Conservation (phyloP, 2,797 vertebrate species). For the Sphenopsis melanotis region DNA sequence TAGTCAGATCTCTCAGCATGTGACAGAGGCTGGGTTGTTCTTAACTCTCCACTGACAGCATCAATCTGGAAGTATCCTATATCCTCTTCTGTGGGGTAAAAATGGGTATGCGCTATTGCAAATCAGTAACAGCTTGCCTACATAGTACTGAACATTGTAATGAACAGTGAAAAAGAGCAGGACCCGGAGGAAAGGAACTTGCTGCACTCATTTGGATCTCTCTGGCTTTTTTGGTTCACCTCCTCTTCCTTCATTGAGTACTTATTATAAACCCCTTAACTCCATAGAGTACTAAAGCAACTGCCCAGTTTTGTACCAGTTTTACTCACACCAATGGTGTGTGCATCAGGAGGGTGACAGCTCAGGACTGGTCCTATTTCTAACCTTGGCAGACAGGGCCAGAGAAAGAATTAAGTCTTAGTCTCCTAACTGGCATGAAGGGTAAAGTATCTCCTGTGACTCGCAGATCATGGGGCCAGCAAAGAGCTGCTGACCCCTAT, state of each 20-base stretch:
- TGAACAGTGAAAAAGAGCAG: neutral
- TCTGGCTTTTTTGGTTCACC: neutral
- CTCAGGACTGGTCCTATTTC: neutral
- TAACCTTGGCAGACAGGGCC: neutral
- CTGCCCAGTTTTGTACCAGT: neutral
- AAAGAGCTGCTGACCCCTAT: neutral
- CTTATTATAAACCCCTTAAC: neutral
- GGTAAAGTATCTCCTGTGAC: neutral
- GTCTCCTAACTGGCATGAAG: neutral
- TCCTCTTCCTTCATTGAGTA: neutral
- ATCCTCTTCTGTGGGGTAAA: conserved; percentile 53
- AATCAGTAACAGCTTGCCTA: neutral
- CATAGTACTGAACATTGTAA: neutral
- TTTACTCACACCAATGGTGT: neutral
- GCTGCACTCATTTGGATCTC: neutral
- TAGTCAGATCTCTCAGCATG: conserved; percentile 70
- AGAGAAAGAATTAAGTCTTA: neutral
- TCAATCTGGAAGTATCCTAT: conserved; percentile 84
- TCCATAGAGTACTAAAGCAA: neutral
- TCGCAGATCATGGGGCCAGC: rapidly evolving
- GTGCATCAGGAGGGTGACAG: neutral
- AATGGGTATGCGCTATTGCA: neutral
- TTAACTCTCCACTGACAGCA: conserved; percentile 82
- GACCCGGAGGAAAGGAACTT: neutral
- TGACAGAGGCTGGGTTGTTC: conserved; percentile 75